Percentiles rank a stretch among this genome's conserved stretches.
phyloP scores from a whole-genome alignment of 1,140 invertebrate genomes.

The Hycleus phaleratus region DNA sequence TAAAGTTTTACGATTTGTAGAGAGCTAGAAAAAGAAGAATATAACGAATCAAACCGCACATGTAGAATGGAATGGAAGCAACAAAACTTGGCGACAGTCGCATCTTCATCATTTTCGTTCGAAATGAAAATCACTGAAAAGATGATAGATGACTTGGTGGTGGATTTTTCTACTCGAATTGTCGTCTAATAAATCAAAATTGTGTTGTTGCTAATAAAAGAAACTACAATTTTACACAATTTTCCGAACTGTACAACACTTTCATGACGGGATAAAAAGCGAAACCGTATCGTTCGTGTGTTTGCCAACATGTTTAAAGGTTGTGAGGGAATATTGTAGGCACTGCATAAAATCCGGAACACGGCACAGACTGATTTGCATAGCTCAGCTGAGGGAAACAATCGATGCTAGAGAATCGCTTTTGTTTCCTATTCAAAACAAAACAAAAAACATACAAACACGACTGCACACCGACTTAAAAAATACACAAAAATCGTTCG shows the following conservation, averaged over 20 bases:
- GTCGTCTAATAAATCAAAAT: neutral
- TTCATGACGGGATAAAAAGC: neutral
- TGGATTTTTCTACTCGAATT: no score
- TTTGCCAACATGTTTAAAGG: constrained; percentile 28
- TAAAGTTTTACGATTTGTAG: constrained; percentile 31
- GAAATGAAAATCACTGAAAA: constrained; percentile 3
- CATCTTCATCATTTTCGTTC: neutral
- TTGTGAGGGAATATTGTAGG: constrained; percentile 19
- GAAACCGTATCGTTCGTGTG: constrained; percentile 12
- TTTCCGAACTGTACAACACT: no score
- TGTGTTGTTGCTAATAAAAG: no score
- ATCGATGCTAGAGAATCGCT: constrained; percentile 31
- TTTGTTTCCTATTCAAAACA: constrained; percentile 7
- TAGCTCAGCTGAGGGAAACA: constrained; percentile 40
- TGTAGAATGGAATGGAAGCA: no score
- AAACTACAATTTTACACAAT: no score
- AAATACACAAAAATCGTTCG: no score
- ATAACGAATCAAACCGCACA: neutral
- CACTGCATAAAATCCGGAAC: constrained; percentile 40
- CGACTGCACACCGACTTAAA: no score
- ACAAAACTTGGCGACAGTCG: no score
- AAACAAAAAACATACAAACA: no score
- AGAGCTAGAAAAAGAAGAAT: no score
- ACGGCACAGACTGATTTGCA: constrained; percentile 38
- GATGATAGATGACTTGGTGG: constrained; percentile 5